phyloP scores from a whole-genome alignment of 2,888 invertebrate genomes.

The Campaea margaritaria region DNA sequence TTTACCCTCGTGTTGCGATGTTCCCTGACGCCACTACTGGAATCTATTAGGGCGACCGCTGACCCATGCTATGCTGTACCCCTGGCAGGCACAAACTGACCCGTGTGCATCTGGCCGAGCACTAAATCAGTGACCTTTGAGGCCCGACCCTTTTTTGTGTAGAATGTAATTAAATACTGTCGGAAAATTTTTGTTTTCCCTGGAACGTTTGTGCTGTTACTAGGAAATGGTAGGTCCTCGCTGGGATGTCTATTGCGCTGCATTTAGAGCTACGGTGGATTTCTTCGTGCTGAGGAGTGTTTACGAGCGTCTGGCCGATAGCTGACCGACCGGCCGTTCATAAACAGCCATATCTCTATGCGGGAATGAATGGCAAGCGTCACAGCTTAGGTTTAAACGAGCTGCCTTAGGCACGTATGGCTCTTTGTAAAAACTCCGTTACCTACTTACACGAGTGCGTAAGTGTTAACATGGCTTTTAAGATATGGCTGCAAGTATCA shows the following conservation, averaged over 20 bases:
- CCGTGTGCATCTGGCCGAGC: conserved; percentile 53
- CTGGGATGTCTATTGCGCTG: conserved; percentile 75
- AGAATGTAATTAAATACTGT: conserved; percentile 56
- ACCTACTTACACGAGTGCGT: conserved; percentile 29
- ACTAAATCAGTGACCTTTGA: conserved; percentile 70
- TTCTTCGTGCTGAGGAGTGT: conserved; percentile 74
- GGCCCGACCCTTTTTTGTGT: conserved; percentile 54
- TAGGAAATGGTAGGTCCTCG: conserved; percentile 67
- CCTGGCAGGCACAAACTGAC: conserved; percentile 52
- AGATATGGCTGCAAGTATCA: conserved; percentile 8
- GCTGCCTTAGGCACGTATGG: conserved; percentile 71
- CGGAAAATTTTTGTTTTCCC: conserved; percentile 49
- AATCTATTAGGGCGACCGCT: conserved; percentile 69
- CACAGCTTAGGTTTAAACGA: conserved; percentile 70
- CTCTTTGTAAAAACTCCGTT: conserved; percentile 40
- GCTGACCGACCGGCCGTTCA: conserved; percentile 72
- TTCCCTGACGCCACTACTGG: conserved; percentile 55
- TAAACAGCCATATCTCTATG: conserved; percentile 81
- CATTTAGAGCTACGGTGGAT: conserved; percentile 73
- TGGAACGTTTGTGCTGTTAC: conserved; percentile 55
- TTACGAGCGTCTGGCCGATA: conserved; percentile 81
- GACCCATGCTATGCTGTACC: conserved; percentile 69
- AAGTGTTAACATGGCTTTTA: conserved; percentile 19
- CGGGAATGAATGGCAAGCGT: conserved; percentile 79
- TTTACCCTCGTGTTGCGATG: conserved; percentile 47